Conservation (phyloP, 30 jellyfish, hydroid and myxozoan genomes). For the Hydra vulgaris region DNA sequence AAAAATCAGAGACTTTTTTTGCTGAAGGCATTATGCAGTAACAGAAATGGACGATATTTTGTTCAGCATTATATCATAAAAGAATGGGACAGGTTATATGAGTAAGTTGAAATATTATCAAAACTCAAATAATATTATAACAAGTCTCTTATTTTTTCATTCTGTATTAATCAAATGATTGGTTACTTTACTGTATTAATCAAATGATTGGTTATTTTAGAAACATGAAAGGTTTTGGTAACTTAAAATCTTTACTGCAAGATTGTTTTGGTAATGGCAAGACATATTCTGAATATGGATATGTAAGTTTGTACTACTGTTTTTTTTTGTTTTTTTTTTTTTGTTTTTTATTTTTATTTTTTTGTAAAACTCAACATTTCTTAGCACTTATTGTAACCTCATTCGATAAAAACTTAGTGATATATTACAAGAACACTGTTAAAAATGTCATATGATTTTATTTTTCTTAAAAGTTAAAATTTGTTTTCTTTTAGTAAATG, state of each 20-base stretch:
- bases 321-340: no score
- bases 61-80: neutral
- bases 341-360: no score
- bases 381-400: no score
- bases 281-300: neutral
- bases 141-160: neutral
- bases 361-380: no score
- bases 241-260: neutral
- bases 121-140: neutral
- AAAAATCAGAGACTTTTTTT: neutral
- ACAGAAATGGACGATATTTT: neutral
- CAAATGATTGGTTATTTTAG: no score
- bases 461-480: no score
- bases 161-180: neutral
- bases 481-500: no score
- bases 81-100: neutral
- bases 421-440: no score
- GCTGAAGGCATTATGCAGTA: neutral
- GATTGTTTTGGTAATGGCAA: neutral
- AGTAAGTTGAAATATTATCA: neutral
- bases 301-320: no score
- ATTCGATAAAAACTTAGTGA: no score
- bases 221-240: neutral
- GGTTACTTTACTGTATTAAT: no score
- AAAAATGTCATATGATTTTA: no score